Evolutionary conservation across 2,888 invertebrate species (phyloP), one percentile per base, ranked within the genome.

Genomic region (Cybosia mesomella): DNA sequence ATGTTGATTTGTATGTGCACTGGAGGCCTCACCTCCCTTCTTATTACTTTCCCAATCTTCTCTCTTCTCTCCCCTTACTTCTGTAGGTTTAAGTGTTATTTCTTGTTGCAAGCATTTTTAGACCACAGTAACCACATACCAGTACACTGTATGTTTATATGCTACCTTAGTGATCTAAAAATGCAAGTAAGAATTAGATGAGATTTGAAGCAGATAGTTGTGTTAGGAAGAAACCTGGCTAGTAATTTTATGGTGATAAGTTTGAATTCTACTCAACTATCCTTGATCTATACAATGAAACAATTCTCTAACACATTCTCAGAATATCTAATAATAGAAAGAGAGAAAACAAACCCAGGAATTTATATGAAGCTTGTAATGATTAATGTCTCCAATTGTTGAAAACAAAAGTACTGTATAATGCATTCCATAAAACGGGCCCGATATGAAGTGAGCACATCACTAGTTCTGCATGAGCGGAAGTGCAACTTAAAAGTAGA

Each of bases 391-490:
- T 49, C 43, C 49, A 49, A 49, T n/a, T 7, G 49, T 49, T 49
- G 49, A 58, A 59, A 59, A 59, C 34, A 59, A 39, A 36, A 22
- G 58, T 36, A 22, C 22, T 39, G 22, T 18, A 59, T 18, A 59
- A 9, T 18, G 22, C 0, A 39, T 39, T 15, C 18, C 36, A 59
- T 59, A 24, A 22, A 22, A 39, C 22, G 3, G 15, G 22, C 4
- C 15, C 8, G 13, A n/a, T 28, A 65, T 49, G 49, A 53, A 58
- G 57, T 54, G 66, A 68, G 64, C 55, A 65, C 60, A 66, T 59
- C 69, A 70, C 64, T 67, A 57, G 70, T 66, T 73, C 65, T 54
- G 65, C 68, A 28, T 64, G 59, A 81, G 79, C 81, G 76, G 81
- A 81, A 79, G 73, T 79, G 67, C 58, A 70, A 24, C 36, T 54